A percentile compares a stretch with the other conserved stretches of the same genome.
Evolutionary conservation across 2,113 vertebrate genomes (phyloP).

Genomic region (Microtus pennsylvanicus): DNA sequence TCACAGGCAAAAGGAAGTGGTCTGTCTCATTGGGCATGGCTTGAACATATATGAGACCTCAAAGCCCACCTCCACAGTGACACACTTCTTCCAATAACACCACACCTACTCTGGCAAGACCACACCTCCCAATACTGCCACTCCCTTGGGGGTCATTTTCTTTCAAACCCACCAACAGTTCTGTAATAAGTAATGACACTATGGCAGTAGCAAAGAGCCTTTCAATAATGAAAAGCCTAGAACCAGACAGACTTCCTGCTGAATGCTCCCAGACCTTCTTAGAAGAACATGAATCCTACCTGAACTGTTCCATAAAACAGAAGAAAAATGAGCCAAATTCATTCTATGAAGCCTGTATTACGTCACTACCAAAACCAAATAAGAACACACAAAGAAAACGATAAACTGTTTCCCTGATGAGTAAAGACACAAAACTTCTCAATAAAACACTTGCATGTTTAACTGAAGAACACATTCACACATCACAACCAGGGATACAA

Average conservation of each 20-base stretch:
- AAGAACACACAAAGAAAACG: not conserved
- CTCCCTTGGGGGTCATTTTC: not conserved
- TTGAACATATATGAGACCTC: not conserved
- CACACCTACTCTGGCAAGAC: not conserved
- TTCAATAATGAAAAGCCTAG: not conserved
- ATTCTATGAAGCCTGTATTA: not conserved
- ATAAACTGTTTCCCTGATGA: not conserved
- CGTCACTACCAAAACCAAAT: not conserved
- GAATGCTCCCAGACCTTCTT: not conserved
- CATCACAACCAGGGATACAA: too few relatives aligned
- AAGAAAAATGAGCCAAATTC: not conserved
- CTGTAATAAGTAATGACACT: not conserved
- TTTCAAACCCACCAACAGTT: not conserved
- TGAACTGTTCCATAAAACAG: not conserved
- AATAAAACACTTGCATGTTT: not conserved
- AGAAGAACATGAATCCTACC: not conserved
- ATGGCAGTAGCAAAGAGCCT: not conserved
- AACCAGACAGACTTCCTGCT: not conserved
- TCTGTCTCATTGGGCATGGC: not conserved
- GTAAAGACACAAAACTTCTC: not conserved
- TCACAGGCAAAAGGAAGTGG: not conserved
- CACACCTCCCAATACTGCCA: not conserved
- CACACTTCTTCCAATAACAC: not conserved
- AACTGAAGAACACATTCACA: not conserved
- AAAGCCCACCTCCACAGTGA: not conserved